These are phyloP conservation scores for Rhinophrynus dorsalis DNA, from an alignment of 2,797 vertebrate genomes.

Conservation along the genomic window DNA sequence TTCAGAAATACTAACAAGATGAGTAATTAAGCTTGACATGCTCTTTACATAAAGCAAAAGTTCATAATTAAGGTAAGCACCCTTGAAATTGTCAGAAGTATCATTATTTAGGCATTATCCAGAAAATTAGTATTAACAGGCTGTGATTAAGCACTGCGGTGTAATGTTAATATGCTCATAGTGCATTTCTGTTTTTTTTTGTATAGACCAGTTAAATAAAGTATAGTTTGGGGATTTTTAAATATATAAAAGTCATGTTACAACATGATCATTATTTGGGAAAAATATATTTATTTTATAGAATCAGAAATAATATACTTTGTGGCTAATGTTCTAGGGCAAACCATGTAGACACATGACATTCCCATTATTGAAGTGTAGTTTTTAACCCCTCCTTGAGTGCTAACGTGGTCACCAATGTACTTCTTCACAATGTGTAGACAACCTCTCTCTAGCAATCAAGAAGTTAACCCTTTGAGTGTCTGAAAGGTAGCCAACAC, in stretches of 20 bases:
- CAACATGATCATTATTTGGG: not conserved
- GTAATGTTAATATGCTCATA: constrained; percentile 24
- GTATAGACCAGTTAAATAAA: constrained; percentile 23
- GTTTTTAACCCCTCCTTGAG: too few species aligned
- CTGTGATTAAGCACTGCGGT: constrained; percentile 25
- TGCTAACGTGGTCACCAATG: too few species aligned
- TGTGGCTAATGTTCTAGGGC: too few species aligned
- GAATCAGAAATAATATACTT: not conserved
- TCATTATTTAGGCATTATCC: constrained; percentile 45
- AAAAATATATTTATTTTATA: not conserved
- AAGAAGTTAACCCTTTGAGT: too few species aligned
- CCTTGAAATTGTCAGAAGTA: constrained; percentile 47
- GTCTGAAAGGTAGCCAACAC: too few species aligned
- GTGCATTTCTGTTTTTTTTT: constrained; percentile 21
- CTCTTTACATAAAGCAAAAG: constrained; percentile 48
- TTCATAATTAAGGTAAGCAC: constrained; percentile 42
- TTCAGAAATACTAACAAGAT: constrained; percentile 32
- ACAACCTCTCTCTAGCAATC: too few species aligned
- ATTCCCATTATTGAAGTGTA: too few species aligned
- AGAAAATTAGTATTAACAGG: constrained; percentile 48
- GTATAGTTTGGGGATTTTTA: constrained; percentile 1
- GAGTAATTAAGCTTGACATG: constrained; percentile 8
- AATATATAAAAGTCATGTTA: not conserved
- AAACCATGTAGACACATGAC: too few species aligned
- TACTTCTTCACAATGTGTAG: too few species aligned